Base-by-base conservation (phyloP, 2,113 vertebrate species). In the Eptesicus fuscus region DNA sequence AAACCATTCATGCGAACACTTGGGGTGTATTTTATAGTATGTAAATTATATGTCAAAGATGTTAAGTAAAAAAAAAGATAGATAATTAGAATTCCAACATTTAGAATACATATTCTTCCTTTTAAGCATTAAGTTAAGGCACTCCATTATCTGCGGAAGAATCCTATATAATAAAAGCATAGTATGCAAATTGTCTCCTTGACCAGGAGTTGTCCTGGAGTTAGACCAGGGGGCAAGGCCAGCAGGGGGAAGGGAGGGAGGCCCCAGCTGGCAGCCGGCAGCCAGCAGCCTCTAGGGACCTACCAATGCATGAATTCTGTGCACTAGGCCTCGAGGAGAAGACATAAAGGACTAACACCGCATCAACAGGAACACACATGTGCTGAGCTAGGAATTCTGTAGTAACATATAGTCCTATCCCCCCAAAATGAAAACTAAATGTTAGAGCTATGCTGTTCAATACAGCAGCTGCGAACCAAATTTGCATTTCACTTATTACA, bases 371-470 rank as follows among this genome's bases (percentile, higher is more conserved):
- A 67, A n/a, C 23, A 13, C n/a, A 32, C 17, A 14, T 18, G 28
- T 82, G n/a, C 83, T 30, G 71, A 80, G 65, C 32, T 9, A 35
- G n/a, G n/a, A 28, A 18, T 44, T 16, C 32, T 47, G 22, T 17
- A 67, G 30, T 12, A 37, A n/a, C 1, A 22, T 7, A 35, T 0
- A 22, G 42, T 18, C 35, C 32, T 74, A 3, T 18, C 53, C 25
- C 32, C 63, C 25, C 20, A n/a, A 12, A 74, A 49, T 25, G 1
- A 40, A 73, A 80, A 18, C 16, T 28, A n/a, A 30, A 59, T 23
- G 0, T n/a, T 25, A 23, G 22, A 70, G 25, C 59, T n/a, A 0
- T 61, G 82, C n/a, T 23, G 2, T 47, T 7, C 47, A 51, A 0
- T 17, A 13, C 3, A 5, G 47, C 5, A 10, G 61, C 51, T 18